A percentile compares a stretch with the other conserved stretches of the same genome.
Conservation (phyloP, 1,140 invertebrate genomes). For the Euwallacea fornicatus region DNA sequence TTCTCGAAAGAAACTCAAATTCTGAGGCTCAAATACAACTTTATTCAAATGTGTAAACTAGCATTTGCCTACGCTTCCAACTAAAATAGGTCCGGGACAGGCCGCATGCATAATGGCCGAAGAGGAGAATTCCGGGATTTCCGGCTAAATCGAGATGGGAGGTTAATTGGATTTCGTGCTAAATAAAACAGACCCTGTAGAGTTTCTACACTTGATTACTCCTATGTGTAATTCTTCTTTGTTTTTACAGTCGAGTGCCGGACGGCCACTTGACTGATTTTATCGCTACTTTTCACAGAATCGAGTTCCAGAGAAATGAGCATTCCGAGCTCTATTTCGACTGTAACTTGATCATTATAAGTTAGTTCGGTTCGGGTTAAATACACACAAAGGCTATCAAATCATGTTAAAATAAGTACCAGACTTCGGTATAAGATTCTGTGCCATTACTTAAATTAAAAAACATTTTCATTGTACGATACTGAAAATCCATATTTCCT, state of each 20-base stretch:
- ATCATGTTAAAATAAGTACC: no score
- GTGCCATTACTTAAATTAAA: no score
- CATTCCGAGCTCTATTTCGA: no score
- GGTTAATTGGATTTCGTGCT: slow-evolving; percentile 29
- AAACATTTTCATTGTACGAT: no score
- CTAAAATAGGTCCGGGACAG: slow-evolving; percentile 15
- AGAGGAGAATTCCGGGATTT: slow-evolving; percentile 16
- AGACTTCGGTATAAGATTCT: no score
- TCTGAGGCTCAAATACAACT: not conserved
- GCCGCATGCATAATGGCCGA: slow-evolving; percentile 17
- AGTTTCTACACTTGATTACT: slow-evolving; percentile 22
- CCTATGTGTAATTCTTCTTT: slow-evolving; percentile 22
- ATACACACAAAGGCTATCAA: no score
- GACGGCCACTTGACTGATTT: no score
- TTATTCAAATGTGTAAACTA: slow-evolving; percentile 12
- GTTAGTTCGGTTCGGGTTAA: no score
- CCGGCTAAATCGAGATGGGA: slow-evolving; percentile 25
- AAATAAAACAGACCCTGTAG: slow-evolving; percentile 18
- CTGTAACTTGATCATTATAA: no score
- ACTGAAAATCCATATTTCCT: no score
- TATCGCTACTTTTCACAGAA: no score
- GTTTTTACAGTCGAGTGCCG: not conserved
- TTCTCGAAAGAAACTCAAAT: not conserved
- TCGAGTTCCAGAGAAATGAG: no score
- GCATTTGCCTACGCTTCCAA: not conserved